Percentiles rank a stretch among this genome's conserved stretches.
These are phyloP conservation scores for Ormyrus pomaceus DNA, from an alignment of 2,888 invertebrate genomes.

Conservation along the genomic window DNA sequence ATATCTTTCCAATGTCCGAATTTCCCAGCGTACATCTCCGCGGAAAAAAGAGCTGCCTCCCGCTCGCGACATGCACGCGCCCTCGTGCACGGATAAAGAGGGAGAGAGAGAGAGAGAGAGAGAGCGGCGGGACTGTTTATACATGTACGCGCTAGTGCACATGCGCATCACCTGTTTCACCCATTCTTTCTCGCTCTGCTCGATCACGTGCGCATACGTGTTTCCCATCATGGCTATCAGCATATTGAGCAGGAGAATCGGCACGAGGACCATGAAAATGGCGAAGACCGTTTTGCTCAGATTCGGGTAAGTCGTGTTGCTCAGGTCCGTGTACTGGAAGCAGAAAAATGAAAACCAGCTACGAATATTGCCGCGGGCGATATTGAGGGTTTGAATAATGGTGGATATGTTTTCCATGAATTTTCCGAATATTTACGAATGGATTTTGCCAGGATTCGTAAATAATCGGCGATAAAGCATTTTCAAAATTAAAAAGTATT, in stretches of 20 bases:
- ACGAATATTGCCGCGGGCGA: too few species aligned
- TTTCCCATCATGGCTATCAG: slow-evolving; percentile 99
- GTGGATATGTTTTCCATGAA: too few species aligned
- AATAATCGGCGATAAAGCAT: too few species aligned
- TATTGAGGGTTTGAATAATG: too few species aligned
- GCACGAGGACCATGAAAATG: slow-evolving; percentile 98
- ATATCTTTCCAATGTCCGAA: slow-evolving; percentile 35
- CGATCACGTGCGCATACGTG: slow-evolving; percentile 98
- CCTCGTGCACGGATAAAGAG: neutral
- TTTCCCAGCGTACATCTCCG: neutral
- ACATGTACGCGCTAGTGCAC: neutral
- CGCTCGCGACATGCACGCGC: neutral
- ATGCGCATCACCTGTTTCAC: slow-evolving; percentile 86
- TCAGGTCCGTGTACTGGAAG: slow-evolving; percentile 92
- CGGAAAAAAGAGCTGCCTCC: neutral
- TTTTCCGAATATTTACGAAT: too few species aligned
- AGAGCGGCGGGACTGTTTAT: too few species aligned
- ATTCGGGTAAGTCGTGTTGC: slow-evolving; percentile 92
- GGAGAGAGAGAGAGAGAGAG: neutral
- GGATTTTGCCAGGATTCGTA: too few species aligned
- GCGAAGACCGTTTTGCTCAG: slow-evolving; percentile 97
- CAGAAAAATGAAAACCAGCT: slow-evolving; percentile 13
- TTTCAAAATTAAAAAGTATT: too few species aligned
- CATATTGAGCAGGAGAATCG: slow-evolving; percentile 96
- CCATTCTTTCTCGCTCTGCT: slow-evolving; percentile 99